Conservation (phyloP, 2,888 invertebrate genomes). For the Scaptomyza cyrtandrae region DNA sequence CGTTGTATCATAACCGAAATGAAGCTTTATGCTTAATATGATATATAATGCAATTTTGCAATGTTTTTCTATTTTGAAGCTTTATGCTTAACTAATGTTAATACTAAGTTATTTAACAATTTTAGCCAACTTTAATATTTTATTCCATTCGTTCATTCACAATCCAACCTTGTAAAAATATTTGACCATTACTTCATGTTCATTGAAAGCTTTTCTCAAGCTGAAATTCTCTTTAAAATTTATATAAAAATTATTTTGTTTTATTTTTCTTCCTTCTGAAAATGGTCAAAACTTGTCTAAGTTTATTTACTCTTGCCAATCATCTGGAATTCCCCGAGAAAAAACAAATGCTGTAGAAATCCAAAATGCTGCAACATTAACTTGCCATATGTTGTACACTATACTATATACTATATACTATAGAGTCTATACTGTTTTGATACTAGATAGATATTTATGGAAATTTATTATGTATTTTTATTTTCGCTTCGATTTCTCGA, state of each 20-base stretch:
- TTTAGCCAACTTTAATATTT: no score
- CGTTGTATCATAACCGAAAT: no score
- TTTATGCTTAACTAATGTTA: no score
- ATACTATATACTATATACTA: no score
- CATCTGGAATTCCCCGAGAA: constrained; percentile 1
- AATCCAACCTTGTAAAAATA: neutral
- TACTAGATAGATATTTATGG: constrained; percentile 17
- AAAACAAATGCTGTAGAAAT: constrained; percentile 1
- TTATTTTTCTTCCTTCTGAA: constrained; percentile 10
- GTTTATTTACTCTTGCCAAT: constrained; percentile 39
- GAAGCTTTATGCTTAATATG: no score
- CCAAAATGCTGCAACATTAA: constrained; percentile 36
- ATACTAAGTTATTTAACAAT: no score
- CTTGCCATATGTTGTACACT: constrained; percentile 42
- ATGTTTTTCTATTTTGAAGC: no score
- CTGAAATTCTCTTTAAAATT: neutral
- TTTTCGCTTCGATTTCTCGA: constrained; percentile 23
- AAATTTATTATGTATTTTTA: constrained; percentile 11
- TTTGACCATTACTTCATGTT: neutral
- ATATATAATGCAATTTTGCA: no score
- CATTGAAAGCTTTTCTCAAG: neutral
- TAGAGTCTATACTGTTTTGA: neutral
- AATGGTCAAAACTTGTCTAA: constrained; percentile 25
- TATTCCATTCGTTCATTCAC: neutral
- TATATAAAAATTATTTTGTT: neutral